Evolutionary conservation across 1,140 invertebrate genomes (phyloP), one percentile per base, ranked within the genome.

Genomic region (Ridgeia piscesae): DNA sequence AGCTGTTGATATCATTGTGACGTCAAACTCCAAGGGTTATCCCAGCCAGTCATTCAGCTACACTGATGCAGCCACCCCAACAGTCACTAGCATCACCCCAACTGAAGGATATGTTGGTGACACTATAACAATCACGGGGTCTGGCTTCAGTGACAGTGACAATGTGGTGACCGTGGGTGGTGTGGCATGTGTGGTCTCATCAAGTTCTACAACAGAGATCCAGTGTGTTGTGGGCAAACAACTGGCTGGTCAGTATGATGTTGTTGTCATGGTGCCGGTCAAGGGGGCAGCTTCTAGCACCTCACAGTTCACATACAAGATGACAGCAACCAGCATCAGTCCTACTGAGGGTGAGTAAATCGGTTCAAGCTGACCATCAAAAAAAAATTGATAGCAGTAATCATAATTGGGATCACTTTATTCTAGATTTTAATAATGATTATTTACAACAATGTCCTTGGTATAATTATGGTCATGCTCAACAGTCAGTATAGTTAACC

Each of bases 91-190:
- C 34, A 91, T 94, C 34, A 48, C 58, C 48, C 94, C 94, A 27
- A 50, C 92, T 35, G 90, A 91, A 31, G 88, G 91, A 11, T 89
- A 33, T 34, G 33, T 77, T 92, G 91, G 58, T 27, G 92, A 89
- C 6, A 58, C 91, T n/a, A 42, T 94, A 9, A 91, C 88, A 21
- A 94, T 94, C 21, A 92, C 92, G 21, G 94, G 94, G n/a, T 93
- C 93, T 33, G 93, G 93, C 1, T 95, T 94, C 48, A 93, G 93
- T 88, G 6, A 35, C 0, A 88, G 92, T 6, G 93, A 94, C 35
- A 94, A 94, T 35, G 88, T 27, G 33, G 94, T 95, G 1, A 93
- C 33, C 8, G 94, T 95, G 77, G 94, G 94, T 11, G 93, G 91
- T 42, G 91, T 92, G 14, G 91, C 27, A 27, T 95, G 94, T 91